These are phyloP conservation scores for Sarcophaga carnaria DNA, from an alignment of 2,888 invertebrate genomes.

Conservation along the genomic window DNA sequence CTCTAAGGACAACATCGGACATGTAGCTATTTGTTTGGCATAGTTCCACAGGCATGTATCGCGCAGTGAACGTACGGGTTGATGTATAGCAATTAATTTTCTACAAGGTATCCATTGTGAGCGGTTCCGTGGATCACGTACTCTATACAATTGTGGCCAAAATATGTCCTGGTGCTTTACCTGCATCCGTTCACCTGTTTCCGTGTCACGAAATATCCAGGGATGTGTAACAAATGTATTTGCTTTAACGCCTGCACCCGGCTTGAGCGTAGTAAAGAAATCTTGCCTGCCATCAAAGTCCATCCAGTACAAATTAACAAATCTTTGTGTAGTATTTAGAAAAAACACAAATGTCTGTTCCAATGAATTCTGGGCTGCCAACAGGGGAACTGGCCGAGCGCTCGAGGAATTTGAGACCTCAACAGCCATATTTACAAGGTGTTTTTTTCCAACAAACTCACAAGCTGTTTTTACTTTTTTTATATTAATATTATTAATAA, in stretches of 20 bases:
- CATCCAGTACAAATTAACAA: constrained; percentile 86
- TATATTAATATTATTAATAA: no score
- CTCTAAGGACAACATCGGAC: constrained; percentile 59
- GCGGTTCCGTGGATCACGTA: constrained; percentile 73
- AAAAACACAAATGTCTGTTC: constrained; percentile 84
- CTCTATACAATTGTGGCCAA: constrained; percentile 80
- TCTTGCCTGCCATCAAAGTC: constrained; percentile 87
- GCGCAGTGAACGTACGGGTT: constrained; percentile 77
- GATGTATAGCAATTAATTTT: constrained; percentile 75
- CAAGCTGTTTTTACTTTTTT: not conserved
- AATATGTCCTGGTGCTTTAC: constrained; percentile 82
- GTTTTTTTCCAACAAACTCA: not conserved
- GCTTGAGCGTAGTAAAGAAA: constrained; percentile 84
- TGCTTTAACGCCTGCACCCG: constrained; percentile 82
- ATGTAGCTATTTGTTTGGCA: constrained; percentile 60
- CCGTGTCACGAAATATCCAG: constrained; percentile 90
- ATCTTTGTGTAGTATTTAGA: constrained; percentile 84
- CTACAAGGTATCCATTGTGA: constrained; percentile 72
- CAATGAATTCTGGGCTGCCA: constrained; percentile 70
- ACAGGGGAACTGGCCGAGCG: constrained; percentile 36
- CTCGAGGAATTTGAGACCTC: constrained; percentile 36
- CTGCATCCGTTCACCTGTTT: constrained; percentile 86
- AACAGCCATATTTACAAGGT: constrained; percentile 51
- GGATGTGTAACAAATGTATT: constrained; percentile 92
- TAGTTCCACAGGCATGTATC: constrained; percentile 76